Evolutionary conservation across 2,797 vertebrate species (phyloP).

Genomic region (Momotus momota): DNA sequence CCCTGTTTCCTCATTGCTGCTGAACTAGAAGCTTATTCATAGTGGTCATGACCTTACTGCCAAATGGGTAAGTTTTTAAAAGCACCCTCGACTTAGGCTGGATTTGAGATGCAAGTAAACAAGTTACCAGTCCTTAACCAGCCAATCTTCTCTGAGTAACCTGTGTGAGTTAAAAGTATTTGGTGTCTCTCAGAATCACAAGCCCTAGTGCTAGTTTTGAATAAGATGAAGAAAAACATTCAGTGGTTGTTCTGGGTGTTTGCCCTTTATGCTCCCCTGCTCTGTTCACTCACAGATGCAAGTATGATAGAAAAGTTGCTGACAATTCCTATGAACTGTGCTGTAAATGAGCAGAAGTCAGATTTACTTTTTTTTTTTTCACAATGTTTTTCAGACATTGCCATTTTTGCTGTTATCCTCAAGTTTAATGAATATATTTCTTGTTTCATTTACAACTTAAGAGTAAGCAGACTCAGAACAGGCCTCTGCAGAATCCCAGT

Average conservation of each 20-base stretch:
- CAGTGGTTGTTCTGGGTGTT: neutral
- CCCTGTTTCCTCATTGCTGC: neutral
- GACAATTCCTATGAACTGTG: neutral
- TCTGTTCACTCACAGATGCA: no score
- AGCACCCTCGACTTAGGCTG: neutral
- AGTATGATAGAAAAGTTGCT: neutral
- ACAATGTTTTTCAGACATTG: neutral
- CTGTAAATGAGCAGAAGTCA: neutral
- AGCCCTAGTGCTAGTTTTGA: neutral
- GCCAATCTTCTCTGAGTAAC: neutral
- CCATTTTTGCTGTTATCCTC: neutral
- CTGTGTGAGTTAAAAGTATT: neutral
- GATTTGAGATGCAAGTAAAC: neutral
- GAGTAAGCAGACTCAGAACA: neutral
- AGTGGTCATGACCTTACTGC: neutral
- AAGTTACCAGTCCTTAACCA: neutral
- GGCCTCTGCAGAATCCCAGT: neutral
- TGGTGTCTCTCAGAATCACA: fast-evolving
- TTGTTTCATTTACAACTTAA: neutral
- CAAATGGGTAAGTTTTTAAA: neutral
- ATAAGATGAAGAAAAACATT: neutral
- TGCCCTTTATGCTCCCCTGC: neutral
- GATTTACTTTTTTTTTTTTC: neutral
- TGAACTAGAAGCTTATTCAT: neutral
- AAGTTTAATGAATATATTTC: neutral